These are phyloP conservation scores for Falcunculus frontatus DNA, from an alignment of 2,113 vertebrate genomes.

Conservation along the genomic window DNA sequence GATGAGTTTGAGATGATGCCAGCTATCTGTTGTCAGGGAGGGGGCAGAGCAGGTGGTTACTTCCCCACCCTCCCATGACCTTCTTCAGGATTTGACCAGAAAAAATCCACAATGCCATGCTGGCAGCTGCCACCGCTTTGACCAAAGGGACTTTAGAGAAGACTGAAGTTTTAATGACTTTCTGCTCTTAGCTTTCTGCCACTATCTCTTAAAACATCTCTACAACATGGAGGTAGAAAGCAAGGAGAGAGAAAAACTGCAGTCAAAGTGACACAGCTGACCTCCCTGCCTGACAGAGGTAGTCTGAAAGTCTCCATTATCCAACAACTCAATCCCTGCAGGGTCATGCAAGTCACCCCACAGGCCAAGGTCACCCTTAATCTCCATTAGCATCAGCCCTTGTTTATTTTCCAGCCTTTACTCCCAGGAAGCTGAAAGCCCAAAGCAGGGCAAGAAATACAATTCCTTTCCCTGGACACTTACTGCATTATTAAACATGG, in stretches of 20 bases:
- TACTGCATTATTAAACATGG: conserved; percentile 21
- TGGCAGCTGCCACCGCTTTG: not conserved
- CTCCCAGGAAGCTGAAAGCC: conserved; percentile 8
- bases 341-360: not conserved
- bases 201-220: not conserved
- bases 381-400: not conserved
- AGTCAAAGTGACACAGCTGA: not conserved
- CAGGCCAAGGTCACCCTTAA: conserved; percentile 14
- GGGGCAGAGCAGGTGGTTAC: not conserved
- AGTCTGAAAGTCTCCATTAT: not conserved
- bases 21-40: not conserved
- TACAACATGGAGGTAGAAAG: not conserved
- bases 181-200: not conserved
- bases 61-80: not conserved
- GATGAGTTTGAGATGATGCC: not conserved
- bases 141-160: not conserved
- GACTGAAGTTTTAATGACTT: not conserved
- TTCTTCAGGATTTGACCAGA: not conserved
- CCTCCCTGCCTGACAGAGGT: not conserved
- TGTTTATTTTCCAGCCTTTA: conserved; percentile 20
- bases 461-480: conserved; percentile 12
- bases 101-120: not conserved
- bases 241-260: not conserved
- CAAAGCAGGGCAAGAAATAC: not conserved
- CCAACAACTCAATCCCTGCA: not conserved